These are phyloP conservation scores for Gobius niger DNA, from an alignment of 2,113 vertebrate genomes.

Conservation along the genomic window DNA sequence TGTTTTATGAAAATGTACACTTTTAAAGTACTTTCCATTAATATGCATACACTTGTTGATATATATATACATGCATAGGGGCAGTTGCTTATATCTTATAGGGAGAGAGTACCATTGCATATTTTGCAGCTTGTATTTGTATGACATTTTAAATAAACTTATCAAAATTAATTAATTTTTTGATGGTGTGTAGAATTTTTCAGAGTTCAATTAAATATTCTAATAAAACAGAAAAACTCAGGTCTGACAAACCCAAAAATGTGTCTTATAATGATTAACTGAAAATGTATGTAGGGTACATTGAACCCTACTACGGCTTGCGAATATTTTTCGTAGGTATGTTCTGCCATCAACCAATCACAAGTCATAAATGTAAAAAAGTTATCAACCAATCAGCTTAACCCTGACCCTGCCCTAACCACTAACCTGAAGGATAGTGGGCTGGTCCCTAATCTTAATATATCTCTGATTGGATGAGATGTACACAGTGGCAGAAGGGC, in stretches of 20 bases:
- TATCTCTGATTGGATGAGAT: too few species aligned
- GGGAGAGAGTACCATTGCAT: neutral
- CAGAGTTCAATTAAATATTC: neutral
- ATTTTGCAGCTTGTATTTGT: neutral
- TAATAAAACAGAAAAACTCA: too few species aligned
- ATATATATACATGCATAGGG: neutral
- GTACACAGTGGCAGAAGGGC: too few species aligned
- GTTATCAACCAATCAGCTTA: too few species aligned
- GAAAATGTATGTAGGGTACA: neutral
- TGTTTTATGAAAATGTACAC: too few species aligned
- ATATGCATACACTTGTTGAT: neutral
- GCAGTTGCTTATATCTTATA: neutral
- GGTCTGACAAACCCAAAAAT: neutral
- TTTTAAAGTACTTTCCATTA: too few species aligned
- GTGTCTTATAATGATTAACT: neutral
- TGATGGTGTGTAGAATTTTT: neutral
- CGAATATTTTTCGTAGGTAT: too few species aligned
- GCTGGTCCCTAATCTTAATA: too few species aligned
- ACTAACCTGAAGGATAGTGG: too few species aligned
- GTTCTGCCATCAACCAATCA: too few species aligned
- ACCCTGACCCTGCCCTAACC: too few species aligned
- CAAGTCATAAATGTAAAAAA: too few species aligned
- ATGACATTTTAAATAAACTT: neutral
- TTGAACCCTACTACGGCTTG: constrained; percentile 26
- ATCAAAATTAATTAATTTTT: neutral